These are phyloP conservation scores for Dryobota labecula DNA, from an alignment of 2,888 invertebrate genomes.

Conservation along the genomic window DNA sequence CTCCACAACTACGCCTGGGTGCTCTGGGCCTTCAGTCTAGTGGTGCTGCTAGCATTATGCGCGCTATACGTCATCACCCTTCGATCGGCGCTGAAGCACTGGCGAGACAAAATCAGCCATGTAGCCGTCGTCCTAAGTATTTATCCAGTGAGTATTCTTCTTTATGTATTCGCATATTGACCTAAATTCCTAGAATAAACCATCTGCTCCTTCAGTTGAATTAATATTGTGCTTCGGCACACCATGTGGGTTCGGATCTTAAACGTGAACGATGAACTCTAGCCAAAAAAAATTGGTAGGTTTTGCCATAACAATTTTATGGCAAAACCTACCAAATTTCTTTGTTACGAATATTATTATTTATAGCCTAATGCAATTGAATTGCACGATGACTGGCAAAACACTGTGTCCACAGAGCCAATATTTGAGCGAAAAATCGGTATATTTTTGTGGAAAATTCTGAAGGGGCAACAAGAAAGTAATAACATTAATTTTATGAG, in stretches of 20 bases:
- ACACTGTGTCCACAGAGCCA: background rate
- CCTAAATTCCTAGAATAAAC: background rate
- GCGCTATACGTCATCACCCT: conserved; percentile 89
- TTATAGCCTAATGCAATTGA: background rate
- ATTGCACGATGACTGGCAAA: conserved; percentile 24
- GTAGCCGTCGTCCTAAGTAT: conserved; percentile 91
- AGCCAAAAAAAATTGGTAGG: conserved; percentile 27
- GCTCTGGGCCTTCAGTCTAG: conserved; percentile 88
- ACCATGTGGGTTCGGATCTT: background rate
- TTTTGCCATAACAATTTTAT: background rate
- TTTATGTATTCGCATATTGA: background rate
- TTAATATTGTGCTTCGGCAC: background rate
- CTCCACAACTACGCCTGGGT: conserved; percentile 90
- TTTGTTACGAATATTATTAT: conserved; percentile 31
- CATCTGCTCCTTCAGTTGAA: background rate
- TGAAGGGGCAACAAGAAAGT: background rate
- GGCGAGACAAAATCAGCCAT: conserved; percentile 87
- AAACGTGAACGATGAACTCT: background rate
- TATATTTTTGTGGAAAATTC: background rate
- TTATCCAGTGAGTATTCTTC: conserved; percentile 90
- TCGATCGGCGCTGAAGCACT: conserved; percentile 88
- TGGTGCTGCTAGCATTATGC: conserved; percentile 87
- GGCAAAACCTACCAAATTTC: no score
- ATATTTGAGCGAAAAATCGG: background rate
- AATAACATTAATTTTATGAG: conserved; percentile 25